phyloP scores from a whole-genome alignment of 2,113 vertebrate species.

The Diadophis punctatus region DNA sequence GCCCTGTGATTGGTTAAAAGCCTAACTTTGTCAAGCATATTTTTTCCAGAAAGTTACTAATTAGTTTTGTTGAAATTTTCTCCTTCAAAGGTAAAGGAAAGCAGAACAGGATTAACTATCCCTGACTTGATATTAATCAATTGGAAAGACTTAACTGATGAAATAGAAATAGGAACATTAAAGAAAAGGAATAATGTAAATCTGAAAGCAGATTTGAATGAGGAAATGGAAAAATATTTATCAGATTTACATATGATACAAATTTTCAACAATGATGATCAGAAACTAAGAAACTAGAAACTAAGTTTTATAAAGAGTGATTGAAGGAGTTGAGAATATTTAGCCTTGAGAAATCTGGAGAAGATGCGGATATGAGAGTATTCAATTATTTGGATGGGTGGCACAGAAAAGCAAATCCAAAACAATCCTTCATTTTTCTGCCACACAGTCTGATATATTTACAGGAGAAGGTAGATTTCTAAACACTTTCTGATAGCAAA shows the following conservation, averaged over 20 bases:
- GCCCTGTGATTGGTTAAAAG: background rate
- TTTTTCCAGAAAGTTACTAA: background rate
- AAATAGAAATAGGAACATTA: background rate
- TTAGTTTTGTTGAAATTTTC: background rate
- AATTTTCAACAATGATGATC: background rate
- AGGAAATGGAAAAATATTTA: background rate
- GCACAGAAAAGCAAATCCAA: background rate
- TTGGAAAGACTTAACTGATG: background rate
- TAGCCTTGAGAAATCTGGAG: background rate
- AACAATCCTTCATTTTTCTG: background rate
- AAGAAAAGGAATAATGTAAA: background rate
- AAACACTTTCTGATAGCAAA: background rate
- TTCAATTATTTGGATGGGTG: background rate
- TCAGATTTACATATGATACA: background rate
- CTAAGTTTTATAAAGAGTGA: background rate
- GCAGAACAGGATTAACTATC: background rate
- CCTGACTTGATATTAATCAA: background rate
- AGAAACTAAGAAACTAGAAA: background rate
- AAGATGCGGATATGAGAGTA: background rate
- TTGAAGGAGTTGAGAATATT: background rate
- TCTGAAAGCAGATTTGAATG: background rate
- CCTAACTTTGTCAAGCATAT: background rate
- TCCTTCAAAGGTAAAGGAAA: background rate
- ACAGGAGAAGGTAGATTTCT: background rate
- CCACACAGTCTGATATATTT: background rate